Evolutionary conservation across 2,888 invertebrate genomes (phyloP).

Genomic region (Campoplex capitator): DNA sequence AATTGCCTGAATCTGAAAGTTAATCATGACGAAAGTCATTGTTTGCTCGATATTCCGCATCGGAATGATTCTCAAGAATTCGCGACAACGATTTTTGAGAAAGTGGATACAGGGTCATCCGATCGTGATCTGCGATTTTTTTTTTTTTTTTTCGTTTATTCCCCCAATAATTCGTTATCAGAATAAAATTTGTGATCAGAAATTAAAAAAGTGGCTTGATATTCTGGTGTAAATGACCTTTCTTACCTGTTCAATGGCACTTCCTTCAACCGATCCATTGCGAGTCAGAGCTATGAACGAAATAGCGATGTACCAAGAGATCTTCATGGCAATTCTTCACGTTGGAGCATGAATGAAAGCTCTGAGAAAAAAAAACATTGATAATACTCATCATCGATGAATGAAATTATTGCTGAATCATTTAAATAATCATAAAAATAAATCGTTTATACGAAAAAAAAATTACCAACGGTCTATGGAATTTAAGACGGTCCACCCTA

Average conservation of each 20-base stretch:
- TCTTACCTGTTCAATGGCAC: constrained; percentile 48
- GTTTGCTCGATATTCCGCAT: not conserved
- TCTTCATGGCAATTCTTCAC: constrained; percentile 37
- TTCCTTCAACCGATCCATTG: constrained; percentile 19
- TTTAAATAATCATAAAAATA: not conserved
- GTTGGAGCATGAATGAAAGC: constrained; percentile 8
- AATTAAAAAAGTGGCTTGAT: not conserved
- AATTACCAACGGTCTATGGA: constrained; percentile 9
- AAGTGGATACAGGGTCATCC: not conserved
- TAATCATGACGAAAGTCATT: not conserved
- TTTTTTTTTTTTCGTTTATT: not conserved
- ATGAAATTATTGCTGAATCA: not conserved
- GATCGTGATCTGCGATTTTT: not conserved
- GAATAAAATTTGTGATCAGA: not conserved
- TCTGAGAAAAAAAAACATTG: constrained; percentile 35
- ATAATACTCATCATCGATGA: not conserved
- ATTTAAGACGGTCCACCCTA: not conserved
- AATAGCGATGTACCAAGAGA: constrained; percentile 18
- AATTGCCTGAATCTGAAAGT: not conserved
- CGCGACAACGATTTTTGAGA: not conserved
- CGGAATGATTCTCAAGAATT: not conserved
- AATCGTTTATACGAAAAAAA: not conserved
- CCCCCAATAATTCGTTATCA: not conserved
- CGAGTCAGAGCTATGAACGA: constrained; percentile 13
- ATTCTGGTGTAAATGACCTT: not conserved